Conservation (phyloP, 2,113 vertebrate genomes). For the Daboia siamensis region DNA sequence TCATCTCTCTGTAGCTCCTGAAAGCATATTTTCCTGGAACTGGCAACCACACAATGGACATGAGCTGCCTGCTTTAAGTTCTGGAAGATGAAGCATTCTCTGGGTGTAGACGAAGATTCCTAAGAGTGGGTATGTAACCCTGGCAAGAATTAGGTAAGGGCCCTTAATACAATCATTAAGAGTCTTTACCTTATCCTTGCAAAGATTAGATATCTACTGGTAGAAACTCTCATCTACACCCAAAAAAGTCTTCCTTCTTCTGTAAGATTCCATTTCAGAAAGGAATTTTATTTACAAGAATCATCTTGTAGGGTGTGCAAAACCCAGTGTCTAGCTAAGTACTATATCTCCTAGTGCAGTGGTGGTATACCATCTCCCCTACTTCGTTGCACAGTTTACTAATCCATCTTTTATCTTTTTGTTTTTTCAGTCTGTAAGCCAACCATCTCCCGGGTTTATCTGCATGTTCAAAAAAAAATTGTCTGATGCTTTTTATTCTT, state of each 20-base stretch:
- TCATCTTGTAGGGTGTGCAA: neutral
- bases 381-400: too few species aligned
- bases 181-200: neutral
- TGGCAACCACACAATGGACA: neutral
- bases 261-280: neutral
- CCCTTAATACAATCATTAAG: neutral
- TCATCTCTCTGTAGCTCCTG: neutral
- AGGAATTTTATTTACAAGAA: neutral
- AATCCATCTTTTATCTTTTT: too few species aligned
- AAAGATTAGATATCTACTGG: neutral
- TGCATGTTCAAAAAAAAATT: too few species aligned
- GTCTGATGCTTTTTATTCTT: too few species aligned
- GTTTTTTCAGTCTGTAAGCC: too few species aligned
- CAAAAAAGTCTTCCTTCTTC: neutral
- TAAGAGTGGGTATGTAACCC: neutral
- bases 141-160: neutral
- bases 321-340: neutral
- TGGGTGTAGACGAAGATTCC: neutral
- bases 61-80: neutral
- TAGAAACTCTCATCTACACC: neutral
- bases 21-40: neutral
- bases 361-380: too few species aligned
- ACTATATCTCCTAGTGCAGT: neutral
- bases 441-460: too few species aligned
- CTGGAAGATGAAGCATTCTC: neutral